These are phyloP conservation scores for Loxodonta africana DNA, from an alignment of 2,113 vertebrate genomes.

Conservation along the genomic window DNA sequence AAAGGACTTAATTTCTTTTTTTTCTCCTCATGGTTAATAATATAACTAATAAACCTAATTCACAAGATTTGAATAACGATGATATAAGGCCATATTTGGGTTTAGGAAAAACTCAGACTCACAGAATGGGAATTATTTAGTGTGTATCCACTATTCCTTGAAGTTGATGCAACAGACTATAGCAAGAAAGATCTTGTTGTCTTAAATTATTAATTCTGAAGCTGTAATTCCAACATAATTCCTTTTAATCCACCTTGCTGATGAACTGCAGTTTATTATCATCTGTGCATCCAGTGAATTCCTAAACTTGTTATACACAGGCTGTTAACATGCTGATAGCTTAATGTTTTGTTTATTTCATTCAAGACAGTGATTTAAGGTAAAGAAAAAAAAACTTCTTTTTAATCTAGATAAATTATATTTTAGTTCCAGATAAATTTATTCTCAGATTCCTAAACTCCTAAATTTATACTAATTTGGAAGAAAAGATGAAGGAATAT, in stretches of 20 bases:
- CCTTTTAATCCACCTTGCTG: neutral
- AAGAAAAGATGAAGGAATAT: neutral
- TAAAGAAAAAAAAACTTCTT: neutral
- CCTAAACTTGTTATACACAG: neutral
- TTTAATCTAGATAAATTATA: slow-evolving; percentile 18
- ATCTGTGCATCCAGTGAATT: neutral
- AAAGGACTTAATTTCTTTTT: neutral
- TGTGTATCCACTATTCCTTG: neutral
- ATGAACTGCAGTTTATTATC: neutral
- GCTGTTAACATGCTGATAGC: slow-evolving; percentile 22
- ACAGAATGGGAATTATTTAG: neutral
- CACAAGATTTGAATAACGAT: neutral
- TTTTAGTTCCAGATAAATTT: slow-evolving; percentile 42
- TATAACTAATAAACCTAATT: slow-evolving; percentile 2
- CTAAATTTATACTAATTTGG: neutral
- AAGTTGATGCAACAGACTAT: neutral
- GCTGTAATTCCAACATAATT: slow-evolving; percentile 12
- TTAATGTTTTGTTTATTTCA: neutral
- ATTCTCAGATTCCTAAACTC: neutral
- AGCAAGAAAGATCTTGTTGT: neutral
- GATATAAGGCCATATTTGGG: neutral
- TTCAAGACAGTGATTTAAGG: neutral
- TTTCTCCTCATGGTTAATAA: neutral
- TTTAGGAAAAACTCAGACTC: neutral
- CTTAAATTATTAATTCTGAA: neutral